Evolutionary conservation across 2,888 invertebrate genomes (phyloP), one percentile per base, ranked within the genome.

Genomic region (Macrosoma leucophasiata): DNA sequence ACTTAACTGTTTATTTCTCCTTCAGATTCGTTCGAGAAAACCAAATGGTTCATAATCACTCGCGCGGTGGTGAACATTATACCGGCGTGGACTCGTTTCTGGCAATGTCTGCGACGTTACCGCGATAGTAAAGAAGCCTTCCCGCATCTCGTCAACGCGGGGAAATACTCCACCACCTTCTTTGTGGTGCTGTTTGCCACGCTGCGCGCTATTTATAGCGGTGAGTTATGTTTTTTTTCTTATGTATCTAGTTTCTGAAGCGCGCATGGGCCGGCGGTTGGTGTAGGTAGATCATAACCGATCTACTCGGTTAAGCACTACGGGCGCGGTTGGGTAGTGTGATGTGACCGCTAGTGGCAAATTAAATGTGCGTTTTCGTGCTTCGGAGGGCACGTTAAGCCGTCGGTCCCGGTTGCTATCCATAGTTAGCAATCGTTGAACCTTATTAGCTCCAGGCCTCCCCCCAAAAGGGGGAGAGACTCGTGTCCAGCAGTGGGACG

Each of bases 61-160:
- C 87, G 97, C 3, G 92, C 96, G 0, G 76, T 97, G 6, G 93
- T 98, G 18, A 93, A 93, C 55, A 93, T 96, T 52, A 81, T 99
- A 12, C 99, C 99, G 0, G 98, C 98, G 0, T 98, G 97, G 96
- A 95, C 96, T 47, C 91, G 99, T 15, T 98, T 99, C 79, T 96
- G 97, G 32, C 98, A 99, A 71, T 99, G 98, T 57, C 74, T 99
- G 33, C 87, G 98, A 0, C 92, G 99, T 42, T 99, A 97, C 76
- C 87, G 95, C 1, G 99, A 99, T 76, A 95, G 96, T 0, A 89
- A 90, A 48, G 96, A 97, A 63, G 93, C 93, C 1, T 96, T 96
- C 81, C 97, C 98, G 0, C 99, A 99, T 86, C 86, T 99, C 33
- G 95, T 94, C 2, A 99, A 99, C 78, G 99, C 99, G 2, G 96